Base-by-base conservation (phyloP, 2,888 invertebrate genomes). In the Physocephala rufipes region DNA sequence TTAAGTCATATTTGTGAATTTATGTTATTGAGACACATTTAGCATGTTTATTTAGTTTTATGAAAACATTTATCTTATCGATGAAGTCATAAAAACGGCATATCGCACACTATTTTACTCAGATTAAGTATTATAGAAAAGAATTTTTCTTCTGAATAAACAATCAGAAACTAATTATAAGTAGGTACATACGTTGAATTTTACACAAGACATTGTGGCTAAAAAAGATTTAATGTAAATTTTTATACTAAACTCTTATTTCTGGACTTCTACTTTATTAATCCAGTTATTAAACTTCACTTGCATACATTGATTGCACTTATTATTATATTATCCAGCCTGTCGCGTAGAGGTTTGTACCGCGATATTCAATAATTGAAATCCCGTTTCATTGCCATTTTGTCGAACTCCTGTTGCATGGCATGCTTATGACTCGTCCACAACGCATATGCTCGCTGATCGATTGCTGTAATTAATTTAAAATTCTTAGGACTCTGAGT, bases 351-450 rank as follows among this genome's bases (percentile, higher is more conserved):
- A n/a, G 63, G 63, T 21, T 47, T 26, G 26, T 9, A n/a, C 19
- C n/a, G n/a, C n/a, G n/a, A n/a, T 12, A 13, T 24, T 68, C 36
- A 68, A 36, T 68, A 68, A 49, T 68, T 62, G 26, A 62, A 68
- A 49, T 59, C 67, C 3, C 47, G 67, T 28, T 67, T 67, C 79
- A 82, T 80, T 45, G 82, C 82, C 79, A 82, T 80, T 77, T 83
- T 82, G 19, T 83, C 84, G 43, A 78, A 81, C 47, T 83, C 83
- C 64, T 79, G 82, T 43, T 82, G 81, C 30, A 77, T 77, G 70
- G 79, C 78, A 58, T 79, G 80, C 74, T 84, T 83, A 70, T 84
- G 83, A 73, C 84, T 83, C 13, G 84, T 83, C 83, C 83, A 83
- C 82, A 83, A 80, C 36, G 82, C 78, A 58, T 83, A 83, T 4